Base-by-base conservation (phyloP, 2,797 vertebrate species). In the Neomorphus geoffroyi region DNA sequence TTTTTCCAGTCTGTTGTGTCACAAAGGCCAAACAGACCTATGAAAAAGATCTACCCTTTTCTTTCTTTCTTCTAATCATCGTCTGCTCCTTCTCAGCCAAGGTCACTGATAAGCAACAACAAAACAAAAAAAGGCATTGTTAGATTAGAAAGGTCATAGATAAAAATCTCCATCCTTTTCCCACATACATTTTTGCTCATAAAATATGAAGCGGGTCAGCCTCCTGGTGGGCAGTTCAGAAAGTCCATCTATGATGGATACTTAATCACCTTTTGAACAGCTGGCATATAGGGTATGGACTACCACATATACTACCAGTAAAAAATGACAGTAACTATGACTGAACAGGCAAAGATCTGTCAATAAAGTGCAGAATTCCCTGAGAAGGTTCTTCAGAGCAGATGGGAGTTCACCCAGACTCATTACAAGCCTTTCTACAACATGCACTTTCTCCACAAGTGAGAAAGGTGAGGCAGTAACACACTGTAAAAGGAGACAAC, bases 31-130 rank as follows among this genome's bases (percentile, higher is more conserved):
- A 90, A 77, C 3, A 87, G 64, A 89, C 24, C 33, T 65, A 60
- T 11, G 24, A 32, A 85, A 87, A 94, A 74, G 22, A 87, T 80
- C 45, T 86, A 90, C 39, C 45, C 48, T 84, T 77, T 71, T 80
- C 71, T 87, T 93, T 72, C 50, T 86, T n/a, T n/a, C n/a, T 96
- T 94, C 88, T 89, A 87, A 93, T 73, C 57, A 74, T 53, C 93
- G 88, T 70, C 80, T 94, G 70, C 51, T 86, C 65, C 84, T 95
- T 89, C 88, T 79, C 73, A 85, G 80, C 35, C 67, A 94, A 90
- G 60, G 71, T 87, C 80, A 80, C 90, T 92, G 61, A 93, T 60
- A 92, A 72, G 61, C 67, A 95, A 93, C 48, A 93, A 95, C 51
- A 96, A 91, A 94, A 95, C 46, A 96, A 73, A 48, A 48, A 90